Percentiles rank a stretch among this genome's conserved stretches.
phyloP scores from a whole-genome alignment of 2,888 invertebrate genomes.

The Himalopsyche tibetana region DNA sequence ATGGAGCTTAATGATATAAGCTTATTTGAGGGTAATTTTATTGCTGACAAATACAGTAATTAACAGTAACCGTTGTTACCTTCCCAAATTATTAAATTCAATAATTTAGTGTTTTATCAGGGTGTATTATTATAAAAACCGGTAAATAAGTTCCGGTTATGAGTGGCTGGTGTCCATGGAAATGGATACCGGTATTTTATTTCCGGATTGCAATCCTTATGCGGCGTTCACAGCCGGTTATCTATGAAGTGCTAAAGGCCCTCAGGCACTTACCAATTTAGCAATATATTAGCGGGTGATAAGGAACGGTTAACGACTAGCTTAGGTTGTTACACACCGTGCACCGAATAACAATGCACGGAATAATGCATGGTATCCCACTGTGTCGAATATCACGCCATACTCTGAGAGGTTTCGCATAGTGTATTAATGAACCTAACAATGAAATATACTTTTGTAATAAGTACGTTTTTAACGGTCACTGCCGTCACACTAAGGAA shows the following conservation, averaged over 20 bases:
- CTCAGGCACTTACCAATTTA: constrained; percentile 56
- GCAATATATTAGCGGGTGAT: constrained; percentile 58
- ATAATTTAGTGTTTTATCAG: too few species aligned
- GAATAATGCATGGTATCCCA: constrained; percentile 14
- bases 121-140: background rate
- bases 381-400: background rate
- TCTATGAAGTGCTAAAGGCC: constrained; percentile 52
- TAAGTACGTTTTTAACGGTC: too few species aligned
- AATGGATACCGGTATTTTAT: background rate
- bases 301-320: constrained; percentile 51
- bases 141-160: background rate
- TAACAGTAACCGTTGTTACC: too few species aligned
- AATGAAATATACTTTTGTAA: too few species aligned
- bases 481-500: too few species aligned
- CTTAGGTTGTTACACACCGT: constrained; percentile 15
- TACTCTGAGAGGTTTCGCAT: background rate
- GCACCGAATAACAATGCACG: constrained; percentile 28
- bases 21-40: too few species aligned
- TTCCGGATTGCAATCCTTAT: constrained; percentile 15
- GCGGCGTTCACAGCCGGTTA: constrained; percentile 50
- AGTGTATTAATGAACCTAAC: too few species aligned
- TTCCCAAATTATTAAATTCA: too few species aligned
- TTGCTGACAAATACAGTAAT: too few species aligned
- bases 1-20: too few species aligned
- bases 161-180: background rate